A percentile compares a stretch with the other conserved stretches of the same genome.
These are phyloP conservation scores for Oreochromis grahami DNA, from an alignment of 2,797 vertebrate species.

Conservation along the genomic window DNA sequence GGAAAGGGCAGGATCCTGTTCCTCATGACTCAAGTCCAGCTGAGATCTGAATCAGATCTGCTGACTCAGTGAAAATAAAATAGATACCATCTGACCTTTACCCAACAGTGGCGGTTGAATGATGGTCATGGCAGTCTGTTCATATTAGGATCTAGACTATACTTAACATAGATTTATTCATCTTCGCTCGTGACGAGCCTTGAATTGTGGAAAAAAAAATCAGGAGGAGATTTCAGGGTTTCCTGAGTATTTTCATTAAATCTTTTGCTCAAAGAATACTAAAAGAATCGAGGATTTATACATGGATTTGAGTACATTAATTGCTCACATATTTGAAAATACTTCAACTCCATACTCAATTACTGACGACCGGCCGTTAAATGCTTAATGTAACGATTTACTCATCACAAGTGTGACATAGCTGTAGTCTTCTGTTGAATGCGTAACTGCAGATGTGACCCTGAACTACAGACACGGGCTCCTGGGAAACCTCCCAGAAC, in stretches of 20 bases:
- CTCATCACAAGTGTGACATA: background rate
- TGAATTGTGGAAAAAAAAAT: rapidly evolving
- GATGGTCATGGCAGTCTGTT: background rate
- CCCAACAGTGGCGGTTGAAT: rapidly evolving
- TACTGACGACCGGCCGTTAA: rapidly evolving
- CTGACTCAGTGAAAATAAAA: background rate
- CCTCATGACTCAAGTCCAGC: constrained; percentile 46
- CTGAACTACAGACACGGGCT: background rate
- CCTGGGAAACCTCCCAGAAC: background rate
- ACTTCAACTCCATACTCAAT: background rate
- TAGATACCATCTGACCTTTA: background rate
- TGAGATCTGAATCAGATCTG: constrained; percentile 20
- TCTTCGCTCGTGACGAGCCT: background rate
- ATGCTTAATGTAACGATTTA: background rate
- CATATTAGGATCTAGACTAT: background rate
- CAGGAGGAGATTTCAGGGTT: background rate
- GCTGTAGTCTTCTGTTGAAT: background rate
- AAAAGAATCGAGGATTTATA: background rate
- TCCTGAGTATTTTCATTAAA: background rate
- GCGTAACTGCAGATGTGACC: background rate
- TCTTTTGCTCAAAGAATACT: background rate
- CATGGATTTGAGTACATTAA: background rate
- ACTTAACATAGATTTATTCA: background rate
- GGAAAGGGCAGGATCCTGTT: constrained; percentile 51
- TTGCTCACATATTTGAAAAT: background rate